Percentiles rank a stretch among this genome's conserved stretches.
These are phyloP conservation scores for Drosophila tsacasi DNA, from an alignment of 1,140 invertebrate species.

Conservation along the genomic window DNA sequence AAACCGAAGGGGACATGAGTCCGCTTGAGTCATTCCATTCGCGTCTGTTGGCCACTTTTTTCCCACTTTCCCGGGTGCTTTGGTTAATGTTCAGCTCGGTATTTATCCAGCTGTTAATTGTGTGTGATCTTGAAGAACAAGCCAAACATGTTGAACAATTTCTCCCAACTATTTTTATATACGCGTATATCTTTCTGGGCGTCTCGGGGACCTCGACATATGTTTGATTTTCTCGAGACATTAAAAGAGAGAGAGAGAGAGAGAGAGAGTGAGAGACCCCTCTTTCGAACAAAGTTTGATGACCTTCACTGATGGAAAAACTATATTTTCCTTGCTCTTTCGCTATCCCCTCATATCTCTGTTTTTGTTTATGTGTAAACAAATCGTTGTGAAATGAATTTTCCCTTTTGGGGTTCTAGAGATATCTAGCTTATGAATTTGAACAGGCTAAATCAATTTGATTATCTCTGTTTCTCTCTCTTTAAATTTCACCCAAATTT, in stretches of 20 bases:
- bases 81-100: constrained; percentile 34
- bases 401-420: constrained; percentile 4
- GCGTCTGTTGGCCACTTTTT: constrained; percentile 4
- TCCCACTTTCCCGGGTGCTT: constrained; percentile 3
- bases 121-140: constrained; percentile 52
- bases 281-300: constrained; percentile 64
- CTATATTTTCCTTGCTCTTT: constrained; percentile 32
- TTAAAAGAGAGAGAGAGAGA: constrained; percentile 27
- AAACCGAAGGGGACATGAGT: constrained; percentile 19
- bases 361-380: constrained; percentile 58
- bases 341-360: constrained; percentile 16
- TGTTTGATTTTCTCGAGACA: constrained; percentile 37
- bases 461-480: not conserved
- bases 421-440: not conserved
- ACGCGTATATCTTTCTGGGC: constrained; percentile 29
- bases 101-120: constrained; percentile 83
- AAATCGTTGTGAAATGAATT: constrained; percentile 33
- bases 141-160: constrained; percentile 48
- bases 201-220: constrained; percentile 23
- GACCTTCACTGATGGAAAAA: constrained; percentile 59
- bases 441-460: not conserved
- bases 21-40: constrained; percentile 33
- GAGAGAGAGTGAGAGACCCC: constrained; percentile 9
- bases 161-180: constrained; percentile 64
- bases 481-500: constrained; percentile 11